Percentiles rank a stretch among this genome's conserved stretches.
These are phyloP conservation scores for Phytoseiulus persimilis DNA, from an alignment of 2,888 invertebrate genomes.

Conservation along the genomic window DNA sequence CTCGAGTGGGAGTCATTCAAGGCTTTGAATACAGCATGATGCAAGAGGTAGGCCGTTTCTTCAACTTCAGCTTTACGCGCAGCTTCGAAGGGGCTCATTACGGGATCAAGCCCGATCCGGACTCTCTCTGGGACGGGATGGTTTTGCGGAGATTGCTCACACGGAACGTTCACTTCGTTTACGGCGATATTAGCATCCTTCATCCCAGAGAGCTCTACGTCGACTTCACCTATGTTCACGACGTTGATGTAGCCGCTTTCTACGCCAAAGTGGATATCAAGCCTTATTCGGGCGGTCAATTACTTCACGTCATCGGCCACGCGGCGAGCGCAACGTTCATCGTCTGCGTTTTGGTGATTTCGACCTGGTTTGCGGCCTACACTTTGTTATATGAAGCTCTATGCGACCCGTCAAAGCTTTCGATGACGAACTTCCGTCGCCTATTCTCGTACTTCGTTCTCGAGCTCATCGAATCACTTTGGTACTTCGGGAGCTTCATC, in stretches of 20 bases:
- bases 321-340: not conserved
- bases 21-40: conserved; percentile 5
- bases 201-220: conserved; percentile 9
- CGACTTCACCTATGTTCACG: not conserved
- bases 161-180: not conserved
- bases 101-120: not conserved
- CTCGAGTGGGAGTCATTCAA: not conserved
- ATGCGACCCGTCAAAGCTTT: not conserved
- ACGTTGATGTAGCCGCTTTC: not conserved
- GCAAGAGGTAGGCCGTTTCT: not conserved
- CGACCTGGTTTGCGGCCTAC: not conserved
- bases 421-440: not conserved
- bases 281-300: not conserved
- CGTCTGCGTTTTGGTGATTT: not conserved
- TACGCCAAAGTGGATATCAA: not conserved
- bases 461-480: not conserved
- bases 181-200: not conserved
- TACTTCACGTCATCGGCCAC: not conserved
- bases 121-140: not conserved
- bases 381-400: not conserved
- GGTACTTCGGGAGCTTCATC: not conserved
- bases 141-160: not conserved
- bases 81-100: not conserved
- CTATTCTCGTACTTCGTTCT: not conserved
- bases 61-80: not conserved